Evolutionary conservation across 2,113 vertebrate species (phyloP), one percentile per base, ranked within the genome.

Genomic region (Nesospiza acunhae): DNA sequence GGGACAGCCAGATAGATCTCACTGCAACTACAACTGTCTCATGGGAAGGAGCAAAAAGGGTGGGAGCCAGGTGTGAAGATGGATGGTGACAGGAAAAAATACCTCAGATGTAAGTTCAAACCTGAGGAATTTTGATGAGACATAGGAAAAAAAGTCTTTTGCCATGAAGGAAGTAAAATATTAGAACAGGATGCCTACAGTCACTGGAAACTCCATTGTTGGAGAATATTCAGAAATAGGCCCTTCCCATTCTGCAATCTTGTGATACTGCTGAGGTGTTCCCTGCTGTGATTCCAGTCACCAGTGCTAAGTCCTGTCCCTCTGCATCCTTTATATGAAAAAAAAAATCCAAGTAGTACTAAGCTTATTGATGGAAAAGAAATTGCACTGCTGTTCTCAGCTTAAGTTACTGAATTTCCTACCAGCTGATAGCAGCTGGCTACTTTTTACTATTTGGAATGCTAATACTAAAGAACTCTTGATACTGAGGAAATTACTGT

Each of bases 401-500:
- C 35, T 46, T 6, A 81, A 42, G 14, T 46, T 63, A 80, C 28
- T 63, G 14, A 46, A 60, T 73, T 60, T 59, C 42, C 41, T 55
- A 70, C 22, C 31, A 42, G 17, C 37, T 46, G 35, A 28, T 31
- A 77, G 28, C 53, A 50, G 58, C 42, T 41, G 28, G 15, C 44
- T 80, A 28, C 46, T 59, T 39, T 47, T 49, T 44, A 59, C 55
- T 53, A 11, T 64, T n/a, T 27, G 17, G 39, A 73, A 77, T 75
- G 47, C 42, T 94, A 87, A 85, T 67, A 53, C 28, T 95, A 41
- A 66, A 84, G 42, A 93, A 81, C 13, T 72, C 24, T 60, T 93
- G 23, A 74, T 87, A 69, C 18, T 74, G 37, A 94, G 23, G 66
- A 90, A 94, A 93, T 93, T 50, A 90, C 84, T 95, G 22, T 67